Evolutionary conservation across 2,113 vertebrate genomes (phyloP).

Genomic region (Phrynocephalus versicolor): DNA sequence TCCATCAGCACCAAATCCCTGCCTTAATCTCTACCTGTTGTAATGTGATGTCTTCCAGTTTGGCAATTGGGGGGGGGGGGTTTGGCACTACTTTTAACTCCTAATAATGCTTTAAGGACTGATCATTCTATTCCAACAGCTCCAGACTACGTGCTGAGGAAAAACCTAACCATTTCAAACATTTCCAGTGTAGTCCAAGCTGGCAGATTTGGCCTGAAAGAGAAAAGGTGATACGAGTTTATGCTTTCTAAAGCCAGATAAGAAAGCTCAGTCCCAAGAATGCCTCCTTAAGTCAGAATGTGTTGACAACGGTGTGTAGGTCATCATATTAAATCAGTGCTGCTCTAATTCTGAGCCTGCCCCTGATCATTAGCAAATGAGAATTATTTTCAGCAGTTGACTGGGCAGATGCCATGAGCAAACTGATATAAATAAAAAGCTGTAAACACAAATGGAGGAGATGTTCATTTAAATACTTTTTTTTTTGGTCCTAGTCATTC

Average conservation of each 20-base stretch:
- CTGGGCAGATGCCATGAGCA: background rate
- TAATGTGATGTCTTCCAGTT: background rate
- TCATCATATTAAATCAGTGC: conserved; percentile 3
- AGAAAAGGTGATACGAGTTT: background rate
- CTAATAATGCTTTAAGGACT: background rate
- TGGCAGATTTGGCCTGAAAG: background rate
- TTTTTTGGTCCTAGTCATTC: background rate
- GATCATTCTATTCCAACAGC: background rate
- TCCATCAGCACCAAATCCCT: background rate
- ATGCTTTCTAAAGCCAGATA: background rate
- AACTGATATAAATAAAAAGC: conserved; percentile 5
- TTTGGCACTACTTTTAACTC: background rate
- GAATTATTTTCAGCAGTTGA: background rate
- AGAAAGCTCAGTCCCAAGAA: background rate
- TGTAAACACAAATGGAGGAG: background rate
- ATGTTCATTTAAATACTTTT: background rate
- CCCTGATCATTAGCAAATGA: background rate
- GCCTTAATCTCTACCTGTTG: background rate
- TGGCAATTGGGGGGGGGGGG: background rate
- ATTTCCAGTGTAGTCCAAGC: background rate
- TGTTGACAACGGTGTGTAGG: background rate
- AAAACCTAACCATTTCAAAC: background rate
- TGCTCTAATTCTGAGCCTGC: background rate
- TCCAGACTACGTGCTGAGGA: background rate
- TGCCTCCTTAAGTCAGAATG: background rate